phyloP scores from a whole-genome alignment of 2,888 invertebrate genomes.

The Ennomos quercinarius region DNA sequence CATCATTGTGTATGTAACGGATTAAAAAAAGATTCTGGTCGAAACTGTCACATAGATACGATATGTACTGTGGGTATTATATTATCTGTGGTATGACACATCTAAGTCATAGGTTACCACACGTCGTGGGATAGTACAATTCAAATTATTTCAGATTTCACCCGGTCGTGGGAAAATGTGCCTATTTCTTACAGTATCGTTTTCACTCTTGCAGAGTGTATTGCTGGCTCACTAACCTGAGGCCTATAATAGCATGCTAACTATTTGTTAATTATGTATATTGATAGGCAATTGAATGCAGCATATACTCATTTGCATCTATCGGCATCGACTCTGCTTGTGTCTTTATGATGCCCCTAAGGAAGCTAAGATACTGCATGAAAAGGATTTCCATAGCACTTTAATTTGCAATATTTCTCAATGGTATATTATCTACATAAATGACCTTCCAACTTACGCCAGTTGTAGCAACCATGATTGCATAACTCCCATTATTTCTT shows the following conservation, averaged over 20 bases:
- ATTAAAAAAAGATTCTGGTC: too few species aligned
- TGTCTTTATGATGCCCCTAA: too few species aligned
- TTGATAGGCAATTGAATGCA: not conserved
- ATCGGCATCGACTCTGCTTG: too few species aligned
- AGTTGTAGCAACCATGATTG: conserved; percentile 43
- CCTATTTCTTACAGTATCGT: conserved; percentile 50
- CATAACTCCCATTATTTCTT: conserved; percentile 42
- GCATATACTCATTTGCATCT: too few species aligned
- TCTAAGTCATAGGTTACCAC: conserved; percentile 34
- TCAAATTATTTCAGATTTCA: conserved; percentile 52
- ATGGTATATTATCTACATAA: conserved; percentile 31
- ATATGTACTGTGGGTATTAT: too few species aligned
- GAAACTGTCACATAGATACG: not conserved
- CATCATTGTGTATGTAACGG: too few species aligned
- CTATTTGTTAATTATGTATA: not conserved
- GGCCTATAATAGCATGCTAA: conserved; percentile 5
- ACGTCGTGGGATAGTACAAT: conserved; percentile 43
- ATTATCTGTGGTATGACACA: not conserved
- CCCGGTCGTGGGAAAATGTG: conserved; percentile 54
- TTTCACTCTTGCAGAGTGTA: conserved; percentile 50
- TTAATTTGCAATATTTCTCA: conserved; percentile 14
- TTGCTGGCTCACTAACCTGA: conserved; percentile 27
- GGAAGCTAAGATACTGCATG: too few species aligned
- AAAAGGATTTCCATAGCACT: too few species aligned
- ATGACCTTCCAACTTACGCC: conserved; percentile 52